A percentile compares a stretch with the other conserved stretches of the same genome.
These are phyloP conservation scores for Pelagia noctiluca DNA, from an alignment of 30 jellyfish, hydroid and myxozoan genomes.

Conservation along the genomic window DNA sequence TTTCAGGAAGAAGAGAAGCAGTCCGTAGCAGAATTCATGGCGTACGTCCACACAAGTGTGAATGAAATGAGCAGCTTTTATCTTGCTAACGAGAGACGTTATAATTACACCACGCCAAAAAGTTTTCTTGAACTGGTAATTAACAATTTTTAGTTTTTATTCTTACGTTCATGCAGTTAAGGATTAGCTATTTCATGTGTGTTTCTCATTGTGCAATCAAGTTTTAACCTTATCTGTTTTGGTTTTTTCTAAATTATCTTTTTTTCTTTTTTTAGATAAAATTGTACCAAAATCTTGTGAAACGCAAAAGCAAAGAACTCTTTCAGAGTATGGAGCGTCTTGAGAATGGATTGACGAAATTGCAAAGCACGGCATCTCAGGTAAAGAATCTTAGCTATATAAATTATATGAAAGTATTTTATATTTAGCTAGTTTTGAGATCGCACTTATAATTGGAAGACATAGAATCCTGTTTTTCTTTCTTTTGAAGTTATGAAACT, in stretches of 20 bases:
- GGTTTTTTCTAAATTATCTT: not conserved
- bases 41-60: slow-evolving; percentile 95
- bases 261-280: slow-evolving; percentile 53
- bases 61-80: slow-evolving; percentile 92
- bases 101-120: slow-evolving; percentile 98
- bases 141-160: not conserved
- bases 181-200: not conserved
- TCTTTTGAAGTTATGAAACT: too few relatives aligned
- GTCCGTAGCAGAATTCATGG: slow-evolving; percentile 99
- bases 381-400: slow-evolving; percentile 7
- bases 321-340: slow-evolving; percentile 97
- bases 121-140: slow-evolving; percentile 93
- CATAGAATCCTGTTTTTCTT: not conserved
- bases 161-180: not conserved
- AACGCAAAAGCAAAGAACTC: slow-evolving; percentile 89
- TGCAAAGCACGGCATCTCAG: slow-evolving; percentile 99
- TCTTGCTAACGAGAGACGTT: slow-evolving; percentile 90
- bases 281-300: slow-evolving; percentile 89
- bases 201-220: not conserved
- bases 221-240: not conserved
- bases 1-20: slow-evolving; percentile 88
- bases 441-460: not conserved
- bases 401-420: not conserved
- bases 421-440: not conserved
- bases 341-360: slow-evolving; percentile 95